Percentiles rank a stretch among this genome's conserved stretches.
phyloP scores from a whole-genome alignment of 2,113 vertebrate genomes.

The Corynorhinus townsendii region DNA sequence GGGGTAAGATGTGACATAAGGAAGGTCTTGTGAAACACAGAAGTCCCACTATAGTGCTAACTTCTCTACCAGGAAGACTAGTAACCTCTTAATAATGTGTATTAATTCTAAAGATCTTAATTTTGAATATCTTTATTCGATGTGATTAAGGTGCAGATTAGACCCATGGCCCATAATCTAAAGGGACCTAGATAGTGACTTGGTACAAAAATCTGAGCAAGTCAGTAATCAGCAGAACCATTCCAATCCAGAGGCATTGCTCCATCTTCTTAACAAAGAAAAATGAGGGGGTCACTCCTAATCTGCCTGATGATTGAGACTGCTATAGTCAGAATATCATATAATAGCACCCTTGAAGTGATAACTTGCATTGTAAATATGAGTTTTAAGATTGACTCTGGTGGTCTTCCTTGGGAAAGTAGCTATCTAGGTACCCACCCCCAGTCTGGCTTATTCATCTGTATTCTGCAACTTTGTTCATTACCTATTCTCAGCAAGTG shows the following conservation, averaged over 20 bases:
- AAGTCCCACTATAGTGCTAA: fast-evolving
- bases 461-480: neutral
- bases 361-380: neutral
- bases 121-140: neutral
- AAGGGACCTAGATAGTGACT: neutral
- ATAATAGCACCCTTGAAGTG: neutral
- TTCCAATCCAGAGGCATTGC: neutral
- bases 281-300: neutral
- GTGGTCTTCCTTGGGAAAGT: neutral
- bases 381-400: neutral
- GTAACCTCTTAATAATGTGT: neutral
- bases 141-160: neutral
- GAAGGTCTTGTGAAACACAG: neutral
- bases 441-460: neutral
- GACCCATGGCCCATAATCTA: neutral
- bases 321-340: neutral
- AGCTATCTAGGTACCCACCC: neutral
- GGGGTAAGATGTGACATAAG: neutral
- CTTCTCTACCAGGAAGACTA: neutral
- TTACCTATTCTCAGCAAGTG: neutral
- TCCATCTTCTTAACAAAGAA: neutral
- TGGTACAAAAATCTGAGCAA: neutral
- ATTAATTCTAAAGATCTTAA: neutral
- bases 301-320: neutral
- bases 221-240: neutral